Percentiles rank a stretch among this genome's conserved stretches.
Conservation (phyloP, 1,140 invertebrate genomes). For the Adelges cooleyi region DNA sequence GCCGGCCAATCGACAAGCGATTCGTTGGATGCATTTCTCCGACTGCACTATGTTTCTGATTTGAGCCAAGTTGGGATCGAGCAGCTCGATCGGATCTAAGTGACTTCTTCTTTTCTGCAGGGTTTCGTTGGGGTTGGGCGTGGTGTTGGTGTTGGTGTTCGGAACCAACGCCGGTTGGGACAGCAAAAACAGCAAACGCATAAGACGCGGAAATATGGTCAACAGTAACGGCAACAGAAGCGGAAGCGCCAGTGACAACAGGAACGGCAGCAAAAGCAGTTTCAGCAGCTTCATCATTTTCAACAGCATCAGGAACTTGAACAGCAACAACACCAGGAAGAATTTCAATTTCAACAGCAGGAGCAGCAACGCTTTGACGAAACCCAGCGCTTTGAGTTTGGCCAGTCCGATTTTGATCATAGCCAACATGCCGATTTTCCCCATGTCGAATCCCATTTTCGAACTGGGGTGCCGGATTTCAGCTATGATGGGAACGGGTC, state of each 20-base stretch:
- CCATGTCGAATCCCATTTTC: conserved; percentile 15
- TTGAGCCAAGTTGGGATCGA: background rate
- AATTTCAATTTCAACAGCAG: conserved; percentile 26
- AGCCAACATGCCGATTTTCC: conserved; percentile 19
- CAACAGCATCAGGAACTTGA: conserved; percentile 28
- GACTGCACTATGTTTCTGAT: background rate
- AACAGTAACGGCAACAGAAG: conserved; percentile 4
- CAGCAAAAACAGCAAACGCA: background rate
- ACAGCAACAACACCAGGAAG: conserved; percentile 10
- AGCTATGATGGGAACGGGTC: conserved; percentile 3
- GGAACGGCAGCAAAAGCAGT: conserved; percentile 8
- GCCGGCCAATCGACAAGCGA: conserved; percentile 2
- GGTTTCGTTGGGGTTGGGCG: too few relatives aligned
- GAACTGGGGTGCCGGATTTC: conserved; percentile 7
- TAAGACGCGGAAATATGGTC: background rate
- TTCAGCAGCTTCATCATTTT: conserved; percentile 30
- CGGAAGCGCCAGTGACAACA: conserved; percentile 1
- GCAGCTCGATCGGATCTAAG: background rate
- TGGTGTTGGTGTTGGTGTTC: background rate
- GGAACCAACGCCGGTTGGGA: background rate
- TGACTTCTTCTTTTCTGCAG: background rate
- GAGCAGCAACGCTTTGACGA: conserved; percentile 27
- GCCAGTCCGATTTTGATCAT: conserved; percentile 26
- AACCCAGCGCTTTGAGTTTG: conserved; percentile 25
- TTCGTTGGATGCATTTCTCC: background rate